Conservation (phyloP, 2,888 invertebrate species). For the Trachelus iudaicus region DNA sequence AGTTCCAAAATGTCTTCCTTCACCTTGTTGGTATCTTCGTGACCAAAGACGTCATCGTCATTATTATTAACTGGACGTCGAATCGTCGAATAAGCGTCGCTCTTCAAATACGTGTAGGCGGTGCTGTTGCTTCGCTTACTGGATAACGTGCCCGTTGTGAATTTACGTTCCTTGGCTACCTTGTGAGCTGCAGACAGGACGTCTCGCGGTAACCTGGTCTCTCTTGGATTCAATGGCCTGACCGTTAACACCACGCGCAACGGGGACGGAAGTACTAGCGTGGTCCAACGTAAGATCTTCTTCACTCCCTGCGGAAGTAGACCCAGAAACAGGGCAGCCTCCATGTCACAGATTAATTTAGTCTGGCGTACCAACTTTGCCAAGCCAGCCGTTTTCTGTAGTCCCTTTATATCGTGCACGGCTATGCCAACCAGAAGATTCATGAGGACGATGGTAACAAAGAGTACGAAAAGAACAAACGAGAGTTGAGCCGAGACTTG, state of each 20-base stretch:
- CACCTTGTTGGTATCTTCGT: conserved; percentile 28
- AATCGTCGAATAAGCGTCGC: conserved; percentile 37
- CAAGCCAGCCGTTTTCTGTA: conserved; percentile 86
- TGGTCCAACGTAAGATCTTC: conserved; percentile 81
- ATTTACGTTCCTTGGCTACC: conserved; percentile 80
- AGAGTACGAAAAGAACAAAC: conserved; percentile 82
- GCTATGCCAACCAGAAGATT: conserved; percentile 88
- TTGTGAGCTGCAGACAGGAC: conserved; percentile 85
- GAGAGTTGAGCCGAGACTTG: conserved; percentile 86
- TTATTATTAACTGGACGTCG: conserved; percentile 22
- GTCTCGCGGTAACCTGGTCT: conserved; percentile 82
- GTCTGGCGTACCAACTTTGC: conserved; percentile 87
- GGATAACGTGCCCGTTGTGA: conserved; percentile 25
- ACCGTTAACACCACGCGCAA: conserved; percentile 85
- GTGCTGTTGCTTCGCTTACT: conserved; percentile 47
- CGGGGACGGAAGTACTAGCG: conserved; percentile 83
- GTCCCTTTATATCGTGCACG: conserved; percentile 87
- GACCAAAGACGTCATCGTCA: conserved; percentile 30
- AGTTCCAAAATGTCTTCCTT: conserved; percentile 50
- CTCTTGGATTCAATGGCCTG: conserved; percentile 85
- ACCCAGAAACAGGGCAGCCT: conserved; percentile 82
- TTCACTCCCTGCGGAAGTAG: conserved; percentile 80
- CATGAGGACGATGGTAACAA: conserved; percentile 88
- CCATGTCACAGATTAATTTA: conserved; percentile 87
- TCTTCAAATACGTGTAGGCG: conserved; percentile 39